phyloP scores from a whole-genome alignment of 2,888 invertebrate species.

The Thecophora atra region DNA sequence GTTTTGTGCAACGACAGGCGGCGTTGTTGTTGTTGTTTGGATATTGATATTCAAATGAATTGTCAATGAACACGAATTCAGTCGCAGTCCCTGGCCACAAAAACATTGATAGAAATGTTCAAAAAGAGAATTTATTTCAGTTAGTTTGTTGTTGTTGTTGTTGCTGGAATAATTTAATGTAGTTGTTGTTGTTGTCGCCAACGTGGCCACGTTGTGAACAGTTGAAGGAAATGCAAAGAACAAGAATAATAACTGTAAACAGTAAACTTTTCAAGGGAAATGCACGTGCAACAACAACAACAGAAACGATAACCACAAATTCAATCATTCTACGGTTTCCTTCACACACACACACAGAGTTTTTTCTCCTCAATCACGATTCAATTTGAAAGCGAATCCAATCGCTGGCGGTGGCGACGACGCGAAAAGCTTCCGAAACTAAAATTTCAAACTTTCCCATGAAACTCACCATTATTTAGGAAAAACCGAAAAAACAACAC shows the following conservation, averaged over 20 bases:
- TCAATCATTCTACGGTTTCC: conserved; percentile 1
- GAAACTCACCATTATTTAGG: background rate
- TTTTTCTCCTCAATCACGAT: conserved; percentile 21
- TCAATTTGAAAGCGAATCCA: conserved; percentile 1
- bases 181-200: conserved; percentile 12
- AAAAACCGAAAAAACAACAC: background rate
- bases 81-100: background rate
- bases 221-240: no score
- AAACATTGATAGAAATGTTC: conserved; percentile 39
- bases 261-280: background rate
- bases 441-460: conserved; percentile 3
- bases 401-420: background rate
- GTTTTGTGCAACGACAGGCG: background rate
- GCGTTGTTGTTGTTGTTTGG: background rate
- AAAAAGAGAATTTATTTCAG: conserved; percentile 14
- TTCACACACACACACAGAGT: background rate
- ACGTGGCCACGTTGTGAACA: conserved; percentile 1
- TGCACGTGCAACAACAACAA: conserved; percentile 26
- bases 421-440: conserved; percentile 17
- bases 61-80: background rate
- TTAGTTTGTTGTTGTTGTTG: background rate
- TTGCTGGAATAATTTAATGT: conserved; percentile 1
- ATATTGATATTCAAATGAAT: conserved; percentile 9
- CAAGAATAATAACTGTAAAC: no score
- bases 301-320: background rate